Evolutionary conservation across 2,888 invertebrate species (phyloP).

Genomic region (Lepidonotus clava): DNA sequence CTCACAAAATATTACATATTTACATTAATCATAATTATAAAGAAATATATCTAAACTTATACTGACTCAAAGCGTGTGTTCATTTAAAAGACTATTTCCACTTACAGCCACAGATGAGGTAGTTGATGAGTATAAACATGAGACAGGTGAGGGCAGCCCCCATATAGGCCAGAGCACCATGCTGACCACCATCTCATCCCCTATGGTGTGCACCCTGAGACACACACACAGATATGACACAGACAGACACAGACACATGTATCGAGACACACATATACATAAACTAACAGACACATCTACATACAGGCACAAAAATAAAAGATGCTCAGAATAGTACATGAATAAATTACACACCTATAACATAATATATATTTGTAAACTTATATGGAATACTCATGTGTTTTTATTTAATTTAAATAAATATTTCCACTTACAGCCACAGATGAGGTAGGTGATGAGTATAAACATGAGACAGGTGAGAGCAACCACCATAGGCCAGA

Average conservation of each 20-base stretch:
- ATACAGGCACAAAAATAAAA: too few relatives aligned
- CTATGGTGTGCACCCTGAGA: not conserved
- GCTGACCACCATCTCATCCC: not conserved
- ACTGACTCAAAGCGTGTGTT: not conserved
- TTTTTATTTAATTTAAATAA: too few relatives aligned
- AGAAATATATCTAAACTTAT: not conserved
- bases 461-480: slow-evolving; percentile 46
- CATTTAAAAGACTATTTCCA: not conserved
- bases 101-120: not conserved
- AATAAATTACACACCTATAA: too few relatives aligned
- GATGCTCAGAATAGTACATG: too few relatives aligned
- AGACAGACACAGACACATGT: too few relatives aligned
- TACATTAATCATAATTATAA: too few relatives aligned
- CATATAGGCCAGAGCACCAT: not conserved
- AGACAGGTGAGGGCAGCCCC: not conserved
- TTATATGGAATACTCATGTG: too few relatives aligned
- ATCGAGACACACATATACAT: too few relatives aligned
- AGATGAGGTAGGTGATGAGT: slow-evolving; percentile 32
- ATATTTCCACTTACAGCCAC: slow-evolving; percentile 22
- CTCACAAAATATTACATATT: too few relatives aligned
- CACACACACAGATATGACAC: too few relatives aligned
- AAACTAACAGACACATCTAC: too few relatives aligned
- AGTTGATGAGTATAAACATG: not conserved
- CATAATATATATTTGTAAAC: too few relatives aligned
- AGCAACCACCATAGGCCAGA: slow-evolving; percentile 38